phyloP scores from a whole-genome alignment of 2,797 vertebrate species.

The Staurois parvus region DNA sequence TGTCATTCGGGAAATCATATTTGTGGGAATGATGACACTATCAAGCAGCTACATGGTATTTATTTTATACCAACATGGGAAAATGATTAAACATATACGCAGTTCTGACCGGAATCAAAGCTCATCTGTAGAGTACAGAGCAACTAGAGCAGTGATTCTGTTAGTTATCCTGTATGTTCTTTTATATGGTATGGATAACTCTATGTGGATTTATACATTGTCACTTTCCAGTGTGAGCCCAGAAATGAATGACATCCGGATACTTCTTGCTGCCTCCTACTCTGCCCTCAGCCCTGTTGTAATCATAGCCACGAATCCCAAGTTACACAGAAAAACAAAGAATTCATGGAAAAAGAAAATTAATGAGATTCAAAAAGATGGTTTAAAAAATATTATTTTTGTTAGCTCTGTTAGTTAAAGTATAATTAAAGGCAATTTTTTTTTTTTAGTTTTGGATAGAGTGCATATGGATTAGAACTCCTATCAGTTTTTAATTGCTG shows the following conservation, averaged over 20 bases:
- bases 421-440: no score
- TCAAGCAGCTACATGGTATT: constrained; percentile 75
- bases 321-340: neutral
- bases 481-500: no score
- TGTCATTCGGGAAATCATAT: constrained; percentile 32
- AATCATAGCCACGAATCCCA: constrained; percentile 47
- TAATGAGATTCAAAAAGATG: neutral
- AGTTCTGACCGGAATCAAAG: constrained; percentile 26
- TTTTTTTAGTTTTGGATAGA: no score
- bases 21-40: constrained; percentile 79
- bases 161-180: constrained; percentile 43
- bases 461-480: no score
- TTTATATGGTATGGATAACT: constrained; percentile 42
- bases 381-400: constrained; percentile 9
- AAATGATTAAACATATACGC: constrained; percentile 32
- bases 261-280: constrained; percentile 45
- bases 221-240: constrained; percentile 5
- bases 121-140: constrained; percentile 30
- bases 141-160: constrained; percentile 48
- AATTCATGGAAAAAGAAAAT: constrained; percentile 15
- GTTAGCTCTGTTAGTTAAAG: neutral
- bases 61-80: constrained; percentile 30
- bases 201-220: constrained; percentile 54
- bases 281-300: constrained; percentile 43
- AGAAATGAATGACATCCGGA: constrained; percentile 29